These are phyloP conservation scores for Conger conger DNA, from an alignment of 2,113 vertebrate species.

Conservation along the genomic window DNA sequence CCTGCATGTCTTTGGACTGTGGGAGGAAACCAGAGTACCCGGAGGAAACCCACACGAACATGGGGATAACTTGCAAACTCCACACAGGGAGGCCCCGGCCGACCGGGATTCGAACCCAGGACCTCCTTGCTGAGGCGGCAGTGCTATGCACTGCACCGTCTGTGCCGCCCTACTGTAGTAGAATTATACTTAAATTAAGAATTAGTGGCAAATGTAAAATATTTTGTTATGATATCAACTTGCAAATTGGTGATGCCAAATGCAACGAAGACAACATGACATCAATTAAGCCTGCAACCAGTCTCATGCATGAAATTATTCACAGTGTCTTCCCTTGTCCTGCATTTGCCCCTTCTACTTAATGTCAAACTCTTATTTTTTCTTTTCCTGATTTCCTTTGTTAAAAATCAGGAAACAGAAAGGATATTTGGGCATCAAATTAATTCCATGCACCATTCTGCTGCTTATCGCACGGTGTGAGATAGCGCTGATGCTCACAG, in stretches of 20 bases:
- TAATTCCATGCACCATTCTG: background rate
- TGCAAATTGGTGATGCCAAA: background rate
- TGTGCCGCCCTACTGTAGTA: too few species aligned
- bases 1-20: too few species aligned
- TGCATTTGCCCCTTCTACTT: background rate
- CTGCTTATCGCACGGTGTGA: conserved; percentile 2
- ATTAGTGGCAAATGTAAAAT: background rate
- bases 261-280: background rate
- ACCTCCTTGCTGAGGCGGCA: too few species aligned
- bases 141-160: too few species aligned
- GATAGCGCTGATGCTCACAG: background rate
- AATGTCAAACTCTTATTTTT: background rate
- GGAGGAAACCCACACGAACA: too few species aligned
- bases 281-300: background rate
- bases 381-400: background rate
- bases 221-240: background rate
- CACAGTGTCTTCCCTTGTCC: background rate
- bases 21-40: too few species aligned
- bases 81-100: too few species aligned
- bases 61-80: too few species aligned
- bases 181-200: background rate
- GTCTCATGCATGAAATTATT: background rate
- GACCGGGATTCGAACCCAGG: too few species aligned
- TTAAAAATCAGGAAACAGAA: background rate
- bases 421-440: background rate